Evolutionary conservation across 1,140 invertebrate genomes (phyloP), one percentile per base, ranked within the genome.

Genomic region (Neuroterus valhalla): DNA sequence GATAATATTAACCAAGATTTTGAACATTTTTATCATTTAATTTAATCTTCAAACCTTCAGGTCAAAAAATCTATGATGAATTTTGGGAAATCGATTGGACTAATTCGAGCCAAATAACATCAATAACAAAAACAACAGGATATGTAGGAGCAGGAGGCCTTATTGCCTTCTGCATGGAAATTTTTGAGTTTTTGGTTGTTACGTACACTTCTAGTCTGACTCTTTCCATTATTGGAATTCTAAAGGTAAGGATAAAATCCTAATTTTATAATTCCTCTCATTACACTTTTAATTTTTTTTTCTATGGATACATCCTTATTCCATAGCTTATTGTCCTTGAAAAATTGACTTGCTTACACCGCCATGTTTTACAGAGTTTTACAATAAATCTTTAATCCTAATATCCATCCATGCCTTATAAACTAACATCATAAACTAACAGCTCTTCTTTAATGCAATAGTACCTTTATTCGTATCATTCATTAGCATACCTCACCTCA

Each of bases 171-270:
- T 92, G 94, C 68, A 97, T 99, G 95, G 98, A 99, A 93, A 90
- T 98, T 75, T 94, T 94, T 85, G 98, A 99, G 91, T 99, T 97
- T 88, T 90, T 99, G 71, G 94, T 99, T 66, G 93, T 99, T 67
- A 95, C 95, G 17, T 94, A 96, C 85, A 99, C 98, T n/a, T 99
- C 98, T 82, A 98, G 98, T 92, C 93, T 99, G 44, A 99, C 98
- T 3, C 91, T 99, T 38, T 97, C 97, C 6, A 96, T 99, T 82
- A 94, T 97, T 71, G 98, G 98, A 66, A 98, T 99, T 86, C 96
- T 99, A 85, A 99, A 99, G 94, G 98, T 98, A 91, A 89, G 77
- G 71, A 66, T 68, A 79, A 50, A 23, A n/a, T 76, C 42, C 26
- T 14, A 67, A 70, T 48, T 66, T 66, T 66, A 31, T 12, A 23